These are phyloP conservation scores for Antedon bifida DNA, from an alignment of 35 echinoderm and acorn worm genomes.

Conservation along the genomic window DNA sequence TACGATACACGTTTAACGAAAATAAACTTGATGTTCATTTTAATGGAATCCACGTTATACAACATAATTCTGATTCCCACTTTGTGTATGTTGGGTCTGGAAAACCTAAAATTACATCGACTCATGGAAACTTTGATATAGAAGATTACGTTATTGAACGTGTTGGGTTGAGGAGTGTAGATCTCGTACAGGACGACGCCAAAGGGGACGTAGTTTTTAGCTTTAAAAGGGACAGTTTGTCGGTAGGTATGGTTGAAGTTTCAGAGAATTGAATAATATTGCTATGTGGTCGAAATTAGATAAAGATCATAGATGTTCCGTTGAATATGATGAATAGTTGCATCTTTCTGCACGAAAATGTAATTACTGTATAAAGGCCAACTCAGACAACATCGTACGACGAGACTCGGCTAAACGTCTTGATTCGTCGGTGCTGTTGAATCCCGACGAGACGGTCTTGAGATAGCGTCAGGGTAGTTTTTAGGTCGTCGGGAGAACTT, in stretches of 20 bases:
- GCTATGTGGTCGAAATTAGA: too few species aligned
- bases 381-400: too few species aligned
- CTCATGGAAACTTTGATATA: slow-evolving; percentile 70
- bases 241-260: slow-evolving; percentile 1
- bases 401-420: too few species aligned
- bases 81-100: slow-evolving; percentile 56
- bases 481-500: too few species aligned
- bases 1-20: neutral
- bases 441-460: too few species aligned
- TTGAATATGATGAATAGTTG: too few species aligned
- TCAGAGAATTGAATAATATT: too few species aligned
- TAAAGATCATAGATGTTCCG: too few species aligned
- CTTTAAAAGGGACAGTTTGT: neutral
- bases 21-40: neutral
- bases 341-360: too few species aligned
- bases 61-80: slow-evolving; percentile 37
- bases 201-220: neutral
- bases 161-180: slow-evolving; percentile 19
- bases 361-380: too few species aligned
- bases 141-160: slow-evolving; percentile 47
- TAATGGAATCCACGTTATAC: slow-evolving; percentile 18
- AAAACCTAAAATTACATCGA: slow-evolving; percentile 1
- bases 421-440: too few species aligned
- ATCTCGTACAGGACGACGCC: neutral
- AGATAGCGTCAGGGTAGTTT: too few species aligned